phyloP scores from a whole-genome alignment of 1,140 invertebrate species.

The Andrena cerasifolii region DNA sequence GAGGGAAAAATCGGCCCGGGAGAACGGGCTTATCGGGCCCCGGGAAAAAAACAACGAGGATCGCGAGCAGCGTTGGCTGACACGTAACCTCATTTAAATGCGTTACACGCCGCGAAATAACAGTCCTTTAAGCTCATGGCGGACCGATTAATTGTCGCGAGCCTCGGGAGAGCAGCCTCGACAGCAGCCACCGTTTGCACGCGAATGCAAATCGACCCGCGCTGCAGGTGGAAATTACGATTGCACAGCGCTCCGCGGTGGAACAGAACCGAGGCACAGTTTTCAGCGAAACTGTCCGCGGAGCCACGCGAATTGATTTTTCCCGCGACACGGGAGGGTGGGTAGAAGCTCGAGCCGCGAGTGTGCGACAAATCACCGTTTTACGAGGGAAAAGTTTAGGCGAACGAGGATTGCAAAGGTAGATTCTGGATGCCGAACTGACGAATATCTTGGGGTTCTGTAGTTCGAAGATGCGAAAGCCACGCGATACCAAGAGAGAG shows the following conservation, averaged over 20 bases:
- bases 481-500: too few relatives aligned
- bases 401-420: too few relatives aligned
- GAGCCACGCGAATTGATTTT: constrained; percentile 39
- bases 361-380: too few relatives aligned
- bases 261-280: constrained; percentile 43
- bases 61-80: constrained; percentile 4
- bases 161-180: constrained; percentile 8
- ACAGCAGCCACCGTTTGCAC: constrained; percentile 30
- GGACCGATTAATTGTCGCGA: constrained; percentile 60
- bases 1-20: constrained; percentile 6
- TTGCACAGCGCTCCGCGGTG: constrained; percentile 39
- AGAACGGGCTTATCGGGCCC: constrained; percentile 21
- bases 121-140: constrained; percentile 56
- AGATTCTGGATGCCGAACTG: too few relatives aligned
- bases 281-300: constrained; percentile 45
- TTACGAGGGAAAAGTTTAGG: too few relatives aligned
- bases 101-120: constrained; percentile 60
- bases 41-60: constrained; percentile 16
- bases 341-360: too few relatives aligned
- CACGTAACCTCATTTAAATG: constrained; percentile 62
- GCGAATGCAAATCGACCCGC: constrained; percentile 60
- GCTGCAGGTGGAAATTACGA: constrained; percentile 63
- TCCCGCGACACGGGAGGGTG: too few relatives aligned
- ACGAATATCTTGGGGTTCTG: too few relatives aligned
- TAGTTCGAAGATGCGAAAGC: background rate